Evolutionary conservation across 2,888 invertebrate species (phyloP).

Genomic region (Drosophila borborema): DNA sequence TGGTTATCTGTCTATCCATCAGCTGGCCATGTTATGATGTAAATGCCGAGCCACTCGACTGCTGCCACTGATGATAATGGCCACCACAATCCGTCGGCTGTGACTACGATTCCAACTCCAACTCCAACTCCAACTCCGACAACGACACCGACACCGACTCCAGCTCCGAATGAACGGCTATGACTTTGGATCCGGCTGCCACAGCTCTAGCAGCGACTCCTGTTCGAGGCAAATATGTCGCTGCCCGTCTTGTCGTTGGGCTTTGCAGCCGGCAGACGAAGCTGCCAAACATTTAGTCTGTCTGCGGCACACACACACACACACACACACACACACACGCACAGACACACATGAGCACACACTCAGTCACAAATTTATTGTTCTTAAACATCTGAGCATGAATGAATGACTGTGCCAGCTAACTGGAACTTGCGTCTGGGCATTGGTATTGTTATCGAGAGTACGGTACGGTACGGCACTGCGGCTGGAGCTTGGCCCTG

Average conservation of each 20-base stretch:
- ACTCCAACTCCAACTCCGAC: too few relatives aligned
- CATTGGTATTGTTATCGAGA: constrained; percentile 12
- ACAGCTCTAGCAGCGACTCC: constrained; percentile 5
- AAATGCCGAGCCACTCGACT: constrained; percentile 54
- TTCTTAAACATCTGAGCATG: constrained; percentile 72
- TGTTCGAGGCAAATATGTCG: constrained; percentile 62
- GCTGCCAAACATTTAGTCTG: constrained; percentile 64
- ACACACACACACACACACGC: neutral
- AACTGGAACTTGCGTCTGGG: constrained; percentile 39
- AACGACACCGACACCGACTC: neutral
- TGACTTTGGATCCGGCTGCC: constrained; percentile 8
- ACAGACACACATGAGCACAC: constrained; percentile 8
- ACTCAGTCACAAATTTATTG: constrained; percentile 61
- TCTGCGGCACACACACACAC: constrained; percentile 36
- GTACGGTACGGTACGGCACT: neutral
- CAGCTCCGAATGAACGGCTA: neutral
- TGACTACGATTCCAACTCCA: neutral
- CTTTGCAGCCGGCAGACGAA: constrained; percentile 46
- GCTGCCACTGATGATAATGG: constrained; percentile 64
- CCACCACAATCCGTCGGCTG: constrained; percentile 30
- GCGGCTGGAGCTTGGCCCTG: constrained; percentile 30
- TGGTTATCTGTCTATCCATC: constrained; percentile 76
- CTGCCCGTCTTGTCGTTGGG: constrained; percentile 59
- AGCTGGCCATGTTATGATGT: constrained; percentile 73
- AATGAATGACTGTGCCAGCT: constrained; percentile 54